Percentiles rank a stretch among this genome's conserved stretches.
phyloP scores from a whole-genome alignment of 2,113 vertebrate species.

The Carollia perspicillata region DNA sequence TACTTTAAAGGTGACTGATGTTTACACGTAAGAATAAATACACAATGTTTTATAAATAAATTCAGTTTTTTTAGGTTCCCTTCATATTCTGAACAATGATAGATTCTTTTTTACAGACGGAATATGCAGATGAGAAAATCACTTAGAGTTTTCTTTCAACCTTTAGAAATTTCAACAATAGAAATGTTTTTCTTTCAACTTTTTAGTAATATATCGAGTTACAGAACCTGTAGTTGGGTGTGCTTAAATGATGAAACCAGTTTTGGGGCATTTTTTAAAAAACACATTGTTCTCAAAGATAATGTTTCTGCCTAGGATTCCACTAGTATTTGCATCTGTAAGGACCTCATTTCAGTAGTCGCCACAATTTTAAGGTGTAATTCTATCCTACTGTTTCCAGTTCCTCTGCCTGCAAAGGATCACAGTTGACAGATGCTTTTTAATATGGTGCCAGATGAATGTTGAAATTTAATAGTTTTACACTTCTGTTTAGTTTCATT shows the following conservation, averaged over 20 bases:
- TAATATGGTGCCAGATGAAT: neutral
- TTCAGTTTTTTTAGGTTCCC: no score
- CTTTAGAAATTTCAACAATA: neutral
- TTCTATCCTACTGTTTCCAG: neutral
- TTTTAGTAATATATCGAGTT: neutral
- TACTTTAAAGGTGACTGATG: no score
- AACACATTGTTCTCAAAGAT: neutral
- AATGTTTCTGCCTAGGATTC: neutral
- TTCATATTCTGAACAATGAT: neutral
- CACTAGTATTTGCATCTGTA: neutral
- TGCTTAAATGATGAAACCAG: neutral
- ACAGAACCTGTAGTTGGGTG: neutral
- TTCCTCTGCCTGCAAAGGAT: neutral
- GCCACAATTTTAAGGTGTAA: neutral
- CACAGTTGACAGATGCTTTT: neutral
- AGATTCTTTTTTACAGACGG: neutral
- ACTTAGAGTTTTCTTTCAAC: neutral
- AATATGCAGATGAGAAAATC: neutral
- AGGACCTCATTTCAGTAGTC: neutral
- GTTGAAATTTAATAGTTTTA: neutral
- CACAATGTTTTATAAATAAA: no score
- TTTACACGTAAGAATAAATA: no score
- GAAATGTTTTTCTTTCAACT: neutral
- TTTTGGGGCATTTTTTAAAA: neutral
- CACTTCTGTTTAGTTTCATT: neutral